phyloP scores from a whole-genome alignment of 2,113 vertebrate genomes.

The Rhipidura dahli region DNA sequence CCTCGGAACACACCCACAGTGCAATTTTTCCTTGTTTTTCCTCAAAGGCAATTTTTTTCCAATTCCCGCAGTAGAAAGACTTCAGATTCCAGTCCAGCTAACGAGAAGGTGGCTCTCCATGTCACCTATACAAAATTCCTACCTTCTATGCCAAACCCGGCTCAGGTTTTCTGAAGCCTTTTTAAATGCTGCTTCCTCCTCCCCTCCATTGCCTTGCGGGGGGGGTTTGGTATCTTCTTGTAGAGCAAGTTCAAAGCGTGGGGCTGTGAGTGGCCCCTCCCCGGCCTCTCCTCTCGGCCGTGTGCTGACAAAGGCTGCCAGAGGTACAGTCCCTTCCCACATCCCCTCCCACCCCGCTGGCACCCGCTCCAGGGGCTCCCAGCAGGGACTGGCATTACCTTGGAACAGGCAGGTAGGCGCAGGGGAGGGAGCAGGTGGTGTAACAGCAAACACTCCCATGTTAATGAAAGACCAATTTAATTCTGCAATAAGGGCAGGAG shows the following conservation, averaged over 20 bases:
- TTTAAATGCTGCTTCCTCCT: not conserved
- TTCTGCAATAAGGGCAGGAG: not conserved
- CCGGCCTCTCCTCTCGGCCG: not conserved
- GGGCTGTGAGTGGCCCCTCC: not conserved
- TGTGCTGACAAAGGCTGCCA: slow-evolving; percentile 64
- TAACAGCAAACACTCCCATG: not conserved
- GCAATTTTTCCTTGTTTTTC: not conserved
- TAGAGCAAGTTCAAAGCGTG: not conserved
- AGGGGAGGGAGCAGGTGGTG: not conserved
- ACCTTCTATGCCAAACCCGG: not conserved
- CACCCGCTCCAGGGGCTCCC: slow-evolving; percentile 52
- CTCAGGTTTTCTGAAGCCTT: not conserved
- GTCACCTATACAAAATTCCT: not conserved
- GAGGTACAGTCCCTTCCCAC: slow-evolving; percentile 55
- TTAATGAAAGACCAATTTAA: slow-evolving; percentile 1
- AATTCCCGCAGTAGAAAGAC: not conserved
- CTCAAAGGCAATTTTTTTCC: not conserved
- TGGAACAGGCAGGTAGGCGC: not conserved
- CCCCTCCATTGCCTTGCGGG: not conserved
- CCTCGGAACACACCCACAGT: not conserved
- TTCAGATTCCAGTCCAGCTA: not conserved
- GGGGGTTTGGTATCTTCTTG: not conserved
- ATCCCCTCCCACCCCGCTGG: slow-evolving; percentile 45
- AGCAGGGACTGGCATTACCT: not conserved
- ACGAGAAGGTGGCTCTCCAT: not conserved